Evolutionary conservation across 53 echinoderm and acorn worm species (phyloP).

Genomic region (Henricia sp.): DNA sequence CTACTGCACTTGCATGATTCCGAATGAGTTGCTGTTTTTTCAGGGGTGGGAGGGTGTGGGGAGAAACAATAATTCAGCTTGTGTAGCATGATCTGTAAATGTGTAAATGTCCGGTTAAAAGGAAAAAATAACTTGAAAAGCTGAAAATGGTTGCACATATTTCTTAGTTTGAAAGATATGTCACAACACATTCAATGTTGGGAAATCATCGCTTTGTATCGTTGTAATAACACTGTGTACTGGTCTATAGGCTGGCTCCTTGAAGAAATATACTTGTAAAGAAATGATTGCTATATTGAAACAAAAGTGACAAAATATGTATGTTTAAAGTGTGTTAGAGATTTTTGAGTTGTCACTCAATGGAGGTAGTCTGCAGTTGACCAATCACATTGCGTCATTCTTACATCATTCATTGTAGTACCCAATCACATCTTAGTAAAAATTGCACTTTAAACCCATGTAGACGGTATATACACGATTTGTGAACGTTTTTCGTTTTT

Average conservation of each 20-base stretch:
- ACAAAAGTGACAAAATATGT: slow-evolving; percentile 57
- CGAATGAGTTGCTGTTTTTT: slow-evolving; percentile 21
- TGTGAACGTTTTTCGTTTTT: background rate
- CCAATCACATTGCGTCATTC: slow-evolving; percentile 42
- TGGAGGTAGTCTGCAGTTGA: slow-evolving; percentile 43
- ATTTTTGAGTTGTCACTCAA: slow-evolving; percentile 53
- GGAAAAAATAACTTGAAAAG: slow-evolving; percentile 25
- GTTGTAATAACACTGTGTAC: slow-evolving; percentile 41
- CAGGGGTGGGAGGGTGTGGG: background rate
- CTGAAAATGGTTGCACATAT: slow-evolving; percentile 67
- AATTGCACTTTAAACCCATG: slow-evolving; percentile 26
- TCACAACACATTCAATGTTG: slow-evolving; percentile 30
- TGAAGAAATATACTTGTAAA: slow-evolving; percentile 49
- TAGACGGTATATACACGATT: background rate
- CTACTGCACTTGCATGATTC: slow-evolving; percentile 37
- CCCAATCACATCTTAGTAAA: slow-evolving; percentile 36
- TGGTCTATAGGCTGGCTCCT: slow-evolving; percentile 51
- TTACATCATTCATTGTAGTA: slow-evolving; percentile 19
- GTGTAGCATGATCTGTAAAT: slow-evolving; percentile 62
- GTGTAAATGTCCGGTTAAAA: slow-evolving; percentile 68
- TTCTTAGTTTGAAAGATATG: slow-evolving; percentile 49
- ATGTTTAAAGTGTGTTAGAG: slow-evolving; percentile 63
- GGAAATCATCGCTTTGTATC: slow-evolving; percentile 46
- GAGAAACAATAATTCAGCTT: slow-evolving; percentile 14
- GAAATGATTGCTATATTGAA: slow-evolving; percentile 47